A percentile compares a stretch with the other conserved stretches of the same genome.
phyloP scores from a whole-genome alignment of 2,888 invertebrate genomes.

The Platycheirus rosarum region DNA sequence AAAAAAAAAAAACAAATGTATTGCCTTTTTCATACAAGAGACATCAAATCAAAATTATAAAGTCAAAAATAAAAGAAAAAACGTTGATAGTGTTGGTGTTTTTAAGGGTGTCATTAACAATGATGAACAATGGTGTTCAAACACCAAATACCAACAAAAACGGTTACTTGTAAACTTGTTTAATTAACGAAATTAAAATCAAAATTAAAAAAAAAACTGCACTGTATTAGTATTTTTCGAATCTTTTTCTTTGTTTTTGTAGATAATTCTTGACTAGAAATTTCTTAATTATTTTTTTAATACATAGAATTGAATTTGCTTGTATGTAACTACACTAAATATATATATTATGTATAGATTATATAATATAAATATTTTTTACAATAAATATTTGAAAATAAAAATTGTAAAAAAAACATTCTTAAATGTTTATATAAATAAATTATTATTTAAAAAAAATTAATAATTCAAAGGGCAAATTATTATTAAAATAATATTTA shows the following conservation, averaged over 20 bases:
- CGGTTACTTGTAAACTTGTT: conserved; percentile 47
- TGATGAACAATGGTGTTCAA: conserved; percentile 53
- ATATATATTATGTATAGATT: conserved; percentile 21
- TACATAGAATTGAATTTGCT: conserved; percentile 50
- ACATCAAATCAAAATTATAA: conserved; percentile 27
- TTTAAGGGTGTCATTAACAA: too few relatives aligned
- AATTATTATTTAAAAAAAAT: conserved; percentile 15
- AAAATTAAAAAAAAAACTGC: conserved; percentile 42
- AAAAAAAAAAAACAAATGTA: conserved; percentile 58
- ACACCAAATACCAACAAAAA: conserved; percentile 62
- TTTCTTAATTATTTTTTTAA: conserved; percentile 52
- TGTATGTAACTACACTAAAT: conserved; percentile 39
- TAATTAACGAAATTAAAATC: conserved; percentile 56
- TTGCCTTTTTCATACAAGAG: conserved; percentile 30
- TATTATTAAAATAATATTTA: conserved; percentile 10
- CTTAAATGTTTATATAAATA: conserved; percentile 43
- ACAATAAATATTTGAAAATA: conserved; percentile 59
- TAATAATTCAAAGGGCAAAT: not conserved
- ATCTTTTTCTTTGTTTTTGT: conserved; percentile 13
- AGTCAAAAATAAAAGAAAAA: conserved; percentile 41
- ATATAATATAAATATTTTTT: conserved; percentile 53
- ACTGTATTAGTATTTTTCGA: conserved; percentile 29
- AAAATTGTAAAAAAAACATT: conserved; percentile 36
- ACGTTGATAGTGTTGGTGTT: conserved; percentile 30
- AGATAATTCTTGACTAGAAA: conserved; percentile 70